Base-by-base conservation (phyloP, 1,140 invertebrate genomes). In the Melanaphis sacchari region DNA sequence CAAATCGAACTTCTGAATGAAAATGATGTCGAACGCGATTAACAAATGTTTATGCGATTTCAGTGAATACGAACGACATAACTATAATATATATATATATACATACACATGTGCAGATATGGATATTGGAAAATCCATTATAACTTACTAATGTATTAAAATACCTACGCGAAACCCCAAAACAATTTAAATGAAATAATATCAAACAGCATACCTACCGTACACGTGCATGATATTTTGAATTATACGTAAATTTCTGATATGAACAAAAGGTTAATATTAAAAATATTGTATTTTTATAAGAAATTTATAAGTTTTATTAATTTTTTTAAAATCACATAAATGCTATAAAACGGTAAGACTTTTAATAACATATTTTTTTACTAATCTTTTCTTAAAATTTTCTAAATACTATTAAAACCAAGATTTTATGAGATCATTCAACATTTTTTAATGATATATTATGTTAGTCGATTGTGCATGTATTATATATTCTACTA, bases 111-210 rank as follows among this genome's bases (percentile, higher is more conserved):
- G 24, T 26, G 40, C 22, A 76, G n/a, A 76, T 76, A 76, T n/a
- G 9, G 4, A n/a, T 31, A 76, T 76, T n/a, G n/a, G 59, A 76
- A 76, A 76, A 76, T n/a, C 59, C 59, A 76, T 76, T 76, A n/a
- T 76, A 76, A 76, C 59, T 76, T n/a, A 76, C 59, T 76, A 76
- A n/a, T n/a, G 31, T 76, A 76, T n/a, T 76, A 76, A 76, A 76
- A 76, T 76, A 76, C 59, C 59, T 76, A n/a, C 15, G 9, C 31
- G 31, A 59, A 31, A 76, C 59, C 31, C 15, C 59, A 6, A 76
- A 76, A 76, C 59, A n/a, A 76, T 76, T 36, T 76, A 76, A 76
- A 76, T n/a, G 59, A 76, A 76, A n/a, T 76, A 76, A 76, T 76
- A 76, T n/a, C 59, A n/a, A 76, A 76, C 59, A 15, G 26, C 54